Percentiles rank a stretch among this genome's conserved stretches.
These are phyloP conservation scores for Ypsolopha sequella DNA, from an alignment of 2,888 invertebrate genomes.

Conservation along the genomic window DNA sequence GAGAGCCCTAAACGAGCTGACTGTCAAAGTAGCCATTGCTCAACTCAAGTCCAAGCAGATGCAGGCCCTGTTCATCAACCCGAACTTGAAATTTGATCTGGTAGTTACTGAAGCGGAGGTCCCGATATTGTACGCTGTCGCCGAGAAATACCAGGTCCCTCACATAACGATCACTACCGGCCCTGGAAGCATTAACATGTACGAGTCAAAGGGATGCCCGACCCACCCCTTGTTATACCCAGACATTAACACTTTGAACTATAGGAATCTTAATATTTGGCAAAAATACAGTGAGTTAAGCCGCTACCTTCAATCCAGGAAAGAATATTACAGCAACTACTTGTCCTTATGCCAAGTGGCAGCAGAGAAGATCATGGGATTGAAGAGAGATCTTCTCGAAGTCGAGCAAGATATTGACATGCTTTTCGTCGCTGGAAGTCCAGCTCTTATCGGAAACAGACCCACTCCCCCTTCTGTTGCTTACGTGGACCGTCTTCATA, in stretches of 20 bases:
- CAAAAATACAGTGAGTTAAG: conserved; percentile 40
- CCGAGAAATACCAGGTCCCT: conserved; percentile 65
- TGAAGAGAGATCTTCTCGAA: conserved; percentile 39
- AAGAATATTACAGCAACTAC: conserved; percentile 46
- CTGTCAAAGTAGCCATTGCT: conserved; percentile 42
- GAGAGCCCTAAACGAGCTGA: conserved; percentile 36
- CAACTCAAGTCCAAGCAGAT: conserved; percentile 53
- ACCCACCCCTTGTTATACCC: conserved; percentile 63
- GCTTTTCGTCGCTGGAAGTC: conserved; percentile 47
- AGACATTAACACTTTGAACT: conserved; percentile 53
- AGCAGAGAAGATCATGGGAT: conserved; percentile 42
- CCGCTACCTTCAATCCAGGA: conserved; percentile 35
- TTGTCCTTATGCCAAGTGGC: conserved; percentile 44
- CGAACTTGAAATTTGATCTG: conserved; percentile 64
- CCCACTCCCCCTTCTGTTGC: conserved; percentile 45
- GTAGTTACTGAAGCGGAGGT: conserved; percentile 68
- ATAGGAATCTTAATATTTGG: conserved; percentile 47
- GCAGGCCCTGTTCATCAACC: conserved; percentile 45
- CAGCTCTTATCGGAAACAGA: conserved; percentile 44
- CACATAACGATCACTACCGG: conserved; percentile 64
- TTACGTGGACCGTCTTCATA: conserved; percentile 51
- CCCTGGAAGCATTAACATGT: conserved; percentile 54
- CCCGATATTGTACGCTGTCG: conserved; percentile 57
- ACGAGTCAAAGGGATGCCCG: conserved; percentile 64
- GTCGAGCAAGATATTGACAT: conserved; percentile 57